phyloP scores from a whole-genome alignment of 2,113 vertebrate genomes.

The Laticauda laticaudata region DNA sequence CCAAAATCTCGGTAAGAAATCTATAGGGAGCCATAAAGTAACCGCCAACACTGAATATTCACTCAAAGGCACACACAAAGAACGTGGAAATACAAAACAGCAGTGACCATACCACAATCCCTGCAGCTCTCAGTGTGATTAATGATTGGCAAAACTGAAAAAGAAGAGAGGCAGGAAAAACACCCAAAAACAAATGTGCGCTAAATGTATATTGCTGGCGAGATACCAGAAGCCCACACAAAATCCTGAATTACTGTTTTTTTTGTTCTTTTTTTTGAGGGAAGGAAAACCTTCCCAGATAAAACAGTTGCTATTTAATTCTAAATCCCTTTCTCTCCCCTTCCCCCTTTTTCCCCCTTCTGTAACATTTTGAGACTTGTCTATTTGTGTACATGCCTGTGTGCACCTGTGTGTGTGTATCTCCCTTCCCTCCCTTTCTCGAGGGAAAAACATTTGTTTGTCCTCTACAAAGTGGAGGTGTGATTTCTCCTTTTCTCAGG shows the following conservation, averaged over 20 bases:
- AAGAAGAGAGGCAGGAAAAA: background rate
- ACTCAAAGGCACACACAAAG: background rate
- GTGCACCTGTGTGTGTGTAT: background rate
- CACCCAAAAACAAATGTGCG: background rate
- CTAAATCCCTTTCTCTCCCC: background rate
- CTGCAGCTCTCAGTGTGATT: background rate
- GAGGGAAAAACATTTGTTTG: background rate
- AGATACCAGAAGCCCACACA: background rate
- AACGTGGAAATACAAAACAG: background rate
- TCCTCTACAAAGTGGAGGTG: background rate
- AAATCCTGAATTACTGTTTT: background rate
- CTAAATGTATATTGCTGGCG: background rate
- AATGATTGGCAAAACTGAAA: background rate
- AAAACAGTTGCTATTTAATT: background rate
- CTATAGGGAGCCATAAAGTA: background rate
- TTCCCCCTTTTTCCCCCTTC: background rate
- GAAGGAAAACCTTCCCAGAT: background rate
- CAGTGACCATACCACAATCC: background rate
- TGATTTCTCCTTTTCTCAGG: background rate
- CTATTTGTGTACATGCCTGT: background rate
- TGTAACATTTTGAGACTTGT: background rate
- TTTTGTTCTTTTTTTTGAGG: background rate
- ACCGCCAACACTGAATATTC: background rate
- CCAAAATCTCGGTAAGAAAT: background rate
- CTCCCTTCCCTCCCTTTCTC: background rate